These are phyloP conservation scores for Gambusia holbrooki DNA, from an alignment of 2,113 vertebrate genomes.

Conservation along the genomic window DNA sequence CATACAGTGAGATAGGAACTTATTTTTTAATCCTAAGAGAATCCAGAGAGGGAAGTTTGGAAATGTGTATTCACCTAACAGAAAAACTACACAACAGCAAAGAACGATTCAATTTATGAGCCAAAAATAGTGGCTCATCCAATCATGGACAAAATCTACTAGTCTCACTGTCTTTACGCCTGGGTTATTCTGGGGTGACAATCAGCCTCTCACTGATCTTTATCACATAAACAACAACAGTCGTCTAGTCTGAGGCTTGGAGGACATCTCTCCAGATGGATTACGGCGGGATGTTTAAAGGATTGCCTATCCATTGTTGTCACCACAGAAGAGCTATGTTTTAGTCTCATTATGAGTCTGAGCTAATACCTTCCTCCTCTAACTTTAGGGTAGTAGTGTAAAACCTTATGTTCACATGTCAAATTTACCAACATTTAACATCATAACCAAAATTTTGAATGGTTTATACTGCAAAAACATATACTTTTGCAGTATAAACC, in stretches of 20 bases:
- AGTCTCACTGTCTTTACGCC: neutral
- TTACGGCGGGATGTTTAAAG: slow-evolving; percentile 26
- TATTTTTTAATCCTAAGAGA: neutral
- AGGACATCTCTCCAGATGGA: slow-evolving; percentile 61
- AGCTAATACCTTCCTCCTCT: neutral
- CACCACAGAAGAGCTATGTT: neutral
- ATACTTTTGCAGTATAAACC: no score
- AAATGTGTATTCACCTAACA: neutral
- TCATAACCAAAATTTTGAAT: neutral
- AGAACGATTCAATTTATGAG: no score
- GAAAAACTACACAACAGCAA: neutral
- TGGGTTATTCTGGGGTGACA: neutral
- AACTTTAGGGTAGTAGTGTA: neutral
- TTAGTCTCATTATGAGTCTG: slow-evolving; percentile 9
- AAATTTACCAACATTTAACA: neutral
- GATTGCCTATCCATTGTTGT: neutral
- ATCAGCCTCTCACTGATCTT: neutral
- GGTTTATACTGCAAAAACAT: neutral
- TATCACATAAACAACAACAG: slow-evolving; percentile 47
- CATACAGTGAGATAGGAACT: neutral
- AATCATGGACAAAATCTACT: neutral
- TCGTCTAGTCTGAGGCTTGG: slow-evolving; percentile 37
- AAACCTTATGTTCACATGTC: neutral
- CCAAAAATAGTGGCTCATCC: no score
- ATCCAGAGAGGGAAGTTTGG: neutral